Evolutionary conservation across 2,888 invertebrate genomes (phyloP).

Genomic region (Fabriciana adippe): DNA sequence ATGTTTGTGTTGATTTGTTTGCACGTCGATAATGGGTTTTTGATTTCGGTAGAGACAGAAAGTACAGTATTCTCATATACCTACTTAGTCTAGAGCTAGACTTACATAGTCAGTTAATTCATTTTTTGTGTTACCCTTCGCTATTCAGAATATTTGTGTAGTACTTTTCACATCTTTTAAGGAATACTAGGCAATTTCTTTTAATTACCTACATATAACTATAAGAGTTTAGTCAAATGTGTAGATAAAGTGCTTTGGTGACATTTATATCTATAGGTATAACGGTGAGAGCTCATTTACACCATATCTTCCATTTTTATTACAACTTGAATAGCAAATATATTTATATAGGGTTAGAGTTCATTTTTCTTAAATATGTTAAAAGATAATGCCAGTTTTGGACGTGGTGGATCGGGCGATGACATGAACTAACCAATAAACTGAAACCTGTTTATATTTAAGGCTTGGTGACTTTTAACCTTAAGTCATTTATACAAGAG

Average conservation of each 20-base stretch:
- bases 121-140: too few relatives aligned
- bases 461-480: constrained; percentile 36
- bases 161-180: too few relatives aligned
- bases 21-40: constrained; percentile 25
- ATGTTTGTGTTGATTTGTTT: constrained; percentile 27
- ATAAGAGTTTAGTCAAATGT: constrained; percentile 42
- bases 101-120: too few relatives aligned
- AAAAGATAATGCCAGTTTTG: constrained; percentile 53
- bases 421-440: constrained; percentile 63
- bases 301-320: constrained; percentile 39
- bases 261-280: constrained; percentile 59
- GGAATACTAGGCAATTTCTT: background rate
- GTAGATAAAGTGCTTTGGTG: constrained; percentile 65
- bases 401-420: constrained; percentile 64
- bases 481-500: constrained; percentile 20
- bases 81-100: too few relatives aligned
- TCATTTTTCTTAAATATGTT: constrained; percentile 39
- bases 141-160: too few relatives aligned
- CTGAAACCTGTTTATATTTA: constrained; percentile 53
- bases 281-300: constrained; percentile 73
- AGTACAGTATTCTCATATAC: background rate
- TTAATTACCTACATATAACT: background rate
- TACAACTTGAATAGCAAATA: constrained; percentile 42
- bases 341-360: constrained; percentile 46
- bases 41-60: constrained; percentile 18